These are phyloP conservation scores for Delia radicum DNA, from an alignment of 1,140 invertebrate genomes.

Conservation along the genomic window DNA sequence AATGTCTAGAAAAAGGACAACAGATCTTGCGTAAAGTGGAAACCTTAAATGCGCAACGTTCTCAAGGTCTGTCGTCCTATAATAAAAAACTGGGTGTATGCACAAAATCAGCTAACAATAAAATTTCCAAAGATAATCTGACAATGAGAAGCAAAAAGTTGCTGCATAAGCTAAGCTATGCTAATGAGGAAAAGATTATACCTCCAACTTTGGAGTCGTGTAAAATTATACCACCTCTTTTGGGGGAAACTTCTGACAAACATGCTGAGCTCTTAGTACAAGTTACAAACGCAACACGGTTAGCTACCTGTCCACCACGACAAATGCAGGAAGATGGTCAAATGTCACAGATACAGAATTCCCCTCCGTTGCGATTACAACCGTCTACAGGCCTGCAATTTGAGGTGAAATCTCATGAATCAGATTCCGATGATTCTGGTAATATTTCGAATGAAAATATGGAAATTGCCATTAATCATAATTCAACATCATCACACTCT, in stretches of 20 bases:
- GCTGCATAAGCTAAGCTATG: constrained; percentile 43
- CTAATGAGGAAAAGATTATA: constrained; percentile 46
- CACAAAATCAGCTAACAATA: background rate
- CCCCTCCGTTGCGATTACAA: background rate
- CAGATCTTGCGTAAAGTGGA: constrained; percentile 52
- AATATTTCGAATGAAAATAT: constrained; percentile 74
- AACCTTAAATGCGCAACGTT: constrained; percentile 34
- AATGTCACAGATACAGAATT: background rate
- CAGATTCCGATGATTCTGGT: constrained; percentile 73
- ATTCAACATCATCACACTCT: background rate
- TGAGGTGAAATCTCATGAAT: constrained; percentile 16
- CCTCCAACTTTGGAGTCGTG: constrained; percentile 47
- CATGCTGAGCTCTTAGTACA: constrained; percentile 46
- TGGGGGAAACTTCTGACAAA: constrained; percentile 50
- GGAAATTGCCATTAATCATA: constrained; percentile 26
- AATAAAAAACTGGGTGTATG: constrained; percentile 9
- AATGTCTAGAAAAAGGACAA: constrained; percentile 53
- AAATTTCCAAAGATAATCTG: background rate
- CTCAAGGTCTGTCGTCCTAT: background rate
- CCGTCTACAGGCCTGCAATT: too few relatives aligned
- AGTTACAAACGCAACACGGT: constrained; percentile 11
- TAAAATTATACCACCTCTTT: constrained; percentile 50
- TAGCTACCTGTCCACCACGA: background rate
- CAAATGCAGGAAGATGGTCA: background rate
- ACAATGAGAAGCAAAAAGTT: background rate